Conservation (phyloP, 2,888 invertebrate species). For the Parelbella ahira region DNA sequence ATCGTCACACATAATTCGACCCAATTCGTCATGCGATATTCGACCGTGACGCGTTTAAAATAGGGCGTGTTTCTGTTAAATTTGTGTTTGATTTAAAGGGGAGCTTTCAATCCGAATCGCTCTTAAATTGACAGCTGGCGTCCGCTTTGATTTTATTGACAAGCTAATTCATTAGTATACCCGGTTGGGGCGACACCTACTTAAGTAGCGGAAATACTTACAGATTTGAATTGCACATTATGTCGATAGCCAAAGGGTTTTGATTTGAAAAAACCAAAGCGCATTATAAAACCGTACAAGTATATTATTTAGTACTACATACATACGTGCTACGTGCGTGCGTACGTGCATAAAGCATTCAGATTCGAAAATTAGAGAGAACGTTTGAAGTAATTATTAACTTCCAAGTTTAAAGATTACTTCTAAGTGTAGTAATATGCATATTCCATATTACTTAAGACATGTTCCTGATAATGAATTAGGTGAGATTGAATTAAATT, state of each 20-base stretch:
- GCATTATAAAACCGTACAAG: too few relatives aligned
- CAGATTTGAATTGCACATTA: conserved; percentile 2
- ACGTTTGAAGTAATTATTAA: too few relatives aligned
- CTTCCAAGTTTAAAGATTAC: too few relatives aligned
- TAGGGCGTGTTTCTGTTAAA: conserved; percentile 26
- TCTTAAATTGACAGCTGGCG: conserved; percentile 64
- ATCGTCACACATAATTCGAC: conserved; percentile 9
- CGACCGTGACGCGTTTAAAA: conserved; percentile 26
- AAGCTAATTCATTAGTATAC: conserved; percentile 60
- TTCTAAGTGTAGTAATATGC: too few relatives aligned
- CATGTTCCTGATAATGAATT: too few relatives aligned
- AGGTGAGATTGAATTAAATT: too few relatives aligned
- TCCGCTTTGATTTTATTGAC: conserved; percentile 66
- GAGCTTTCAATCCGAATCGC: conserved; percentile 53
- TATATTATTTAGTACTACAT: too few relatives aligned
- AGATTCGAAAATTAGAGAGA: too few relatives aligned
- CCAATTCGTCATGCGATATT: conserved; percentile 29
- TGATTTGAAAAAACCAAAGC: conserved; percentile 3
- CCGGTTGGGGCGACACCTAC: conserved; percentile 38
- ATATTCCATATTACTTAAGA: too few relatives aligned
- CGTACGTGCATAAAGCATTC: too few relatives aligned
- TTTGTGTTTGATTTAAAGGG: conserved; percentile 27
- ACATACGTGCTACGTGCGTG: too few relatives aligned
- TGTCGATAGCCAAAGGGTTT: not conserved
- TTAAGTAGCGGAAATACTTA: conserved; percentile 20